These are phyloP conservation scores for Andrena praecox DNA, from an alignment of 2,888 invertebrate species.

Conservation along the genomic window DNA sequence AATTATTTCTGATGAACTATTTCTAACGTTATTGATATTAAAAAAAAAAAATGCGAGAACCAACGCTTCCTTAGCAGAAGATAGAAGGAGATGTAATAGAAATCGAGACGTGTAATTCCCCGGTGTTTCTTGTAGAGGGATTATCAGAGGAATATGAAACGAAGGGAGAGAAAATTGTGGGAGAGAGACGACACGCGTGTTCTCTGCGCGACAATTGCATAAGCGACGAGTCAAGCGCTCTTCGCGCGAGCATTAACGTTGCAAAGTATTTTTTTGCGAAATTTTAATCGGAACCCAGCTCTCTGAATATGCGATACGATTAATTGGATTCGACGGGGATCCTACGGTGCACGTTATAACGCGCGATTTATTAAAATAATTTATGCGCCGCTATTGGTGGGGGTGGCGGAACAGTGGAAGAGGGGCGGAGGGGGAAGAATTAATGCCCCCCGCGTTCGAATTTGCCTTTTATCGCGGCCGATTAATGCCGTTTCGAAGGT, in stretches of 20 bases:
- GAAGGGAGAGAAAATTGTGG: background rate
- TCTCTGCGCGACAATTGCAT: constrained; percentile 40
- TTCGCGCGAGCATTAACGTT: constrained; percentile 49
- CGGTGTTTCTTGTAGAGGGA: no score
- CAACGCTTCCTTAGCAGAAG: background rate
- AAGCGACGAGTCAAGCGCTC: constrained; percentile 43
- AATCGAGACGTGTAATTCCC: no score
- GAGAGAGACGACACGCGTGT: background rate
- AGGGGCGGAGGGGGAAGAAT: constrained; percentile 26
- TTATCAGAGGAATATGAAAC: background rate
- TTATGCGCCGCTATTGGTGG: constrained; percentile 23
- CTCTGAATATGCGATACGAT: constrained; percentile 51
- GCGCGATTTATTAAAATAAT: constrained; percentile 55
- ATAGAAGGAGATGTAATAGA: no score
- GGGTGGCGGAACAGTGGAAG: background rate
- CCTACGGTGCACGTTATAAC: constrained; percentile 48
- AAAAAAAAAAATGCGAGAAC: background rate
- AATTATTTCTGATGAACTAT: constrained; percentile 8
- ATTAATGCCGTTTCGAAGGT: constrained; percentile 42
- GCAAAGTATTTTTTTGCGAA: constrained; percentile 44
- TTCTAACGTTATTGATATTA: background rate
- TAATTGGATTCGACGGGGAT: constrained; percentile 47
- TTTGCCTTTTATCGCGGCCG: constrained; percentile 50
- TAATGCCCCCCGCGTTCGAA: constrained; percentile 31
- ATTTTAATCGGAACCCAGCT: constrained; percentile 46